phyloP scores from a whole-genome alignment of 2,113 vertebrate species.

The Mormyrus lacerda region DNA sequence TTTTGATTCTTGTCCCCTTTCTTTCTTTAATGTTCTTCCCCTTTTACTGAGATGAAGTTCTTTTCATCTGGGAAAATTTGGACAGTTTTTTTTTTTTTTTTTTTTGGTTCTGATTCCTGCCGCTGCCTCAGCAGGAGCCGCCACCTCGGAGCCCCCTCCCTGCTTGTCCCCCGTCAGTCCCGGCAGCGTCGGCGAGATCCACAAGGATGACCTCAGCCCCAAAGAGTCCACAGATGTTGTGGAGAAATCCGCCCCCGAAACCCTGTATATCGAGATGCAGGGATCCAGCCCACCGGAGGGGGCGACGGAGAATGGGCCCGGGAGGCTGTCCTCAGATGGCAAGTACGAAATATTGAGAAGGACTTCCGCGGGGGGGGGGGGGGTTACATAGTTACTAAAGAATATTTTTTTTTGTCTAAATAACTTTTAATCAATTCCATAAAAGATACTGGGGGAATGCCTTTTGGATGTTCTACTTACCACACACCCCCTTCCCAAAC shows the following conservation, averaged over 20 bases:
- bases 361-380: not conserved
- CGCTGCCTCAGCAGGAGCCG: constrained; percentile 44
- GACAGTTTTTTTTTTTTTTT: not conserved
- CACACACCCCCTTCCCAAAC: not conserved
- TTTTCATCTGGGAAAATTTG: not conserved
- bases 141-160: constrained; percentile 61
- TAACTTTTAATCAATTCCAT: not conserved
- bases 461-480: not conserved
- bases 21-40: not conserved
- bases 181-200: constrained; percentile 38
- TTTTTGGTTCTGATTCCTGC: not conserved
- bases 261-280: constrained; percentile 39
- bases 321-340: constrained; percentile 52
- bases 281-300: constrained; percentile 29
- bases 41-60: not conserved
- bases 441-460: not conserved
- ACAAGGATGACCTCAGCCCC: constrained; percentile 45
- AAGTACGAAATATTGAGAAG: constrained; percentile 54
- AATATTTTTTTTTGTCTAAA: not conserved
- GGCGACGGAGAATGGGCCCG: constrained; percentile 49
- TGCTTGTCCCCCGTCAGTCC: constrained; percentile 48
- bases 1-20: not conserved
- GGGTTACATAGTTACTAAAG: not conserved
- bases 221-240: constrained; percentile 32
- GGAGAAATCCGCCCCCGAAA: constrained; percentile 34